Percentiles rank a stretch among this genome's conserved stretches.
Conservation (phyloP, 2,888 invertebrate genomes). For the Linhomoeus sp. region DNA sequence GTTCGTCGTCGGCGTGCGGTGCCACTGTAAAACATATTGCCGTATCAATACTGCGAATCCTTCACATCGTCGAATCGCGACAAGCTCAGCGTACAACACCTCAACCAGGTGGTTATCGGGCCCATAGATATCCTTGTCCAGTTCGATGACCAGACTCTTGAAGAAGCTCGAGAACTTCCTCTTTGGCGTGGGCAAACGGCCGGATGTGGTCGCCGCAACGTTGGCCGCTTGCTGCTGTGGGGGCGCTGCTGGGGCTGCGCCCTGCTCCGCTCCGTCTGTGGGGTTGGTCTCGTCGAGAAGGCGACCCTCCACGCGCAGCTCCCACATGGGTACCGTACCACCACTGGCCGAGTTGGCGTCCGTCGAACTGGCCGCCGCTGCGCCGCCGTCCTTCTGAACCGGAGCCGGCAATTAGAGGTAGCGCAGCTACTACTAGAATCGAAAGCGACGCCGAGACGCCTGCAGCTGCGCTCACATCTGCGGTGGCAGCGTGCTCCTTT, state of each 20-base stretch:
- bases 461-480: background rate
- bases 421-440: no score
- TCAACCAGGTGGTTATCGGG: constrained; percentile 99
- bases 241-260: no score
- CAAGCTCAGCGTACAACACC: no score
- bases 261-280: background rate
- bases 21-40: constrained; percentile 53
- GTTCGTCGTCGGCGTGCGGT: constrained; percentile 88
- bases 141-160: constrained; percentile 92
- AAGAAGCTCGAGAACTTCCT: constrained; percentile 98
- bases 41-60: no score
- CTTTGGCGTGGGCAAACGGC: constrained; percentile 20
- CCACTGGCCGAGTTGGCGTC: no score
- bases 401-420: no score
- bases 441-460: no score
- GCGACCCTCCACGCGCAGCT: constrained; percentile 86
- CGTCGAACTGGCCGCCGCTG: no score
- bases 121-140: constrained; percentile 96
- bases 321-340: constrained; percentile 47
- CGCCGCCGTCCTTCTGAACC: no score
- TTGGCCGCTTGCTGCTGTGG: background rate
- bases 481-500: constrained; percentile 34
- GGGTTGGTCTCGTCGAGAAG: constrained; percentile 46
- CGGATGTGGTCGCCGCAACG: background rate
- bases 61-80: no score